Evolutionary conservation across 2,888 invertebrate genomes (phyloP), one percentile per base, ranked within the genome.

Genomic region (Macaria notata): DNA sequence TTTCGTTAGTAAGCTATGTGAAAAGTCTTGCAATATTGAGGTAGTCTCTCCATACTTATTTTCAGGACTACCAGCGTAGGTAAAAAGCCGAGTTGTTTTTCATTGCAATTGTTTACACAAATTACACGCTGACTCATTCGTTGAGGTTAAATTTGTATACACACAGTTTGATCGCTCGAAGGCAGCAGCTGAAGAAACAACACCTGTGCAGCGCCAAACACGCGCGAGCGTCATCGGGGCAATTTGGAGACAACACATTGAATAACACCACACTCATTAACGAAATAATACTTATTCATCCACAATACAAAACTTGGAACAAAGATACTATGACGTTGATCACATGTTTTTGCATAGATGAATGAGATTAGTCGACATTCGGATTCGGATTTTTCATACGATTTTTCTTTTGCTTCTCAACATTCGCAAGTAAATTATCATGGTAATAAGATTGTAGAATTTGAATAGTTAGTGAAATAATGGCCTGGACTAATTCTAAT

Each of bases 181-280:
- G 49, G 49, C 52, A 58, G 39, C 87, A 82, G 80, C 85, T 88
- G 87, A 67, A 72, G 71, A 65, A 82, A 87, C 75, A 83, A 49
- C 84, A 83, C 77, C 80, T 84, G 83, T 71, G 75, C 65, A 65
- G 59, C 67, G 54, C 68, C 72, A 75, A 76, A 77, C 76, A 73
- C 60, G 56, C 59, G 63, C 73, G 79, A 86, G 84, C 89, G 88
- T 89, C 89, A 89, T 81, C 56, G 62, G 63, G 78, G 76, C 75
- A 83, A 86, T 86, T 86, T 86, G 68, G 79, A 83, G 75, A 80
- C 64, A 66, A 63, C 72, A 50, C 68, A 71, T 76, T 79, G 68
- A 78, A 78, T 76, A 76, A 78, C 55, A 76, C 73, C 65, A 74
- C 71, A 66, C 72, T 76, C 75, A 83, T 76, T 77, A 76, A 75